These are phyloP conservation scores for Hydrocynus forskahlii DNA, from an alignment of 2,797 vertebrate genomes.

Conservation along the genomic window DNA sequence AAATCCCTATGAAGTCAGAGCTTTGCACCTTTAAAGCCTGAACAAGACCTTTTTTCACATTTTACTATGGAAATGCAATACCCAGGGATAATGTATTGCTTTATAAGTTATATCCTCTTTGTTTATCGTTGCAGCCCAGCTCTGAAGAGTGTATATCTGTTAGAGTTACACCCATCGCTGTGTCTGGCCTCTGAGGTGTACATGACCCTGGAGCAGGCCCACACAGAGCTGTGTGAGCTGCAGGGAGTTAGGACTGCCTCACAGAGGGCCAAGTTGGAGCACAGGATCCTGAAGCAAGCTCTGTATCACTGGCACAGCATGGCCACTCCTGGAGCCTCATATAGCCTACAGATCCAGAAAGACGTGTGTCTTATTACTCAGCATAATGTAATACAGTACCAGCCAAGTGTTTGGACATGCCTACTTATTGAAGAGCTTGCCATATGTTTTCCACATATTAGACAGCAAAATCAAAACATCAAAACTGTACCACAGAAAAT, in stretches of 20 bases:
- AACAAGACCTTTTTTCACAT: too few relatives aligned
- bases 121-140: conserved; percentile 66
- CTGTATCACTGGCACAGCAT: conserved; percentile 67
- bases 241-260: conserved; percentile 58
- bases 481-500: neutral
- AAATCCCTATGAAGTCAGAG: neutral
- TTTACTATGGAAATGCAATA: neutral
- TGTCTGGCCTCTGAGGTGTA: conserved; percentile 69
- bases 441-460: too few relatives aligned
- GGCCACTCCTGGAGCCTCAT: conserved; percentile 63
- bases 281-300: conserved; percentile 67
- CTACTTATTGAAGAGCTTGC: neutral
- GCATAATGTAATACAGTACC: neutral
- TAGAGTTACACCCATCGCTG: conserved; percentile 83
- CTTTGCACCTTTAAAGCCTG: neutral
- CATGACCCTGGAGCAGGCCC: conserved; percentile 65
- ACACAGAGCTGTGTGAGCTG: conserved; percentile 69
- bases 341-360: conserved; percentile 73
- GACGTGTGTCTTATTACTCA: conserved; percentile 61
- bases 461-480: neutral
- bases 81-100: neutral
- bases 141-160: conserved; percentile 73
- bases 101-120: conserved; percentile 12
- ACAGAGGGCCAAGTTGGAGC: conserved; percentile 66
- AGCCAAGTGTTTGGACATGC: neutral